A percentile compares a stretch with the other conserved stretches of the same genome.
These are phyloP conservation scores for Lagopus leucura DNA, from an alignment of 2,113 vertebrate genomes.

Conservation along the genomic window DNA sequence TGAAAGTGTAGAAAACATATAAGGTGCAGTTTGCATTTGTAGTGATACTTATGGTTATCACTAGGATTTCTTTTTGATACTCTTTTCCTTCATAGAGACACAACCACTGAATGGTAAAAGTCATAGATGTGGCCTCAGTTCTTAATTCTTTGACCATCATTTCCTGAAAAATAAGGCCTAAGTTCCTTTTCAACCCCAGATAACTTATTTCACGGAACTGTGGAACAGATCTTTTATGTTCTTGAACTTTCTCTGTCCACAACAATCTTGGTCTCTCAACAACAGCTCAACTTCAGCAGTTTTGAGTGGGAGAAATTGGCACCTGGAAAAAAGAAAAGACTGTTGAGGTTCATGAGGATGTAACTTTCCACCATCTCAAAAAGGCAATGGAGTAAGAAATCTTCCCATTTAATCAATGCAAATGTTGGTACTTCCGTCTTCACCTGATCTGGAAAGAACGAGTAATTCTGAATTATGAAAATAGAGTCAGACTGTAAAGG, in stretches of 20 bases:
- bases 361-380: not conserved
- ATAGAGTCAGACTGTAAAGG: accelerated
- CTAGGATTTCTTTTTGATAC: not conserved
- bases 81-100: not conserved
- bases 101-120: not conserved
- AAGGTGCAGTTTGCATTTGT: not conserved
- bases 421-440: not conserved
- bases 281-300: not conserved
- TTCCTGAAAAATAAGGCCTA: not conserved
- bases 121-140: not conserved
- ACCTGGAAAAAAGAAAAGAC: not conserved
- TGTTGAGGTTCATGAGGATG: not conserved
- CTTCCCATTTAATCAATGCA: not conserved
- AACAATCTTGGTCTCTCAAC: not conserved
- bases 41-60: not conserved
- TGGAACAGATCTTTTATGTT: not conserved
- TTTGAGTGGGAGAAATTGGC: not conserved
- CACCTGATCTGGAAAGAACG: not conserved
- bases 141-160: not conserved
- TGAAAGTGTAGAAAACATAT: not conserved
- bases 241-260: not conserved
- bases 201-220: not conserved
- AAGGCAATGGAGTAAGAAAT: not conserved
- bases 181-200: accelerated
- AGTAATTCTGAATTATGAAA: not conserved